phyloP scores from a whole-genome alignment of 2,113 vertebrate species.

The Triplophysa rosa region DNA sequence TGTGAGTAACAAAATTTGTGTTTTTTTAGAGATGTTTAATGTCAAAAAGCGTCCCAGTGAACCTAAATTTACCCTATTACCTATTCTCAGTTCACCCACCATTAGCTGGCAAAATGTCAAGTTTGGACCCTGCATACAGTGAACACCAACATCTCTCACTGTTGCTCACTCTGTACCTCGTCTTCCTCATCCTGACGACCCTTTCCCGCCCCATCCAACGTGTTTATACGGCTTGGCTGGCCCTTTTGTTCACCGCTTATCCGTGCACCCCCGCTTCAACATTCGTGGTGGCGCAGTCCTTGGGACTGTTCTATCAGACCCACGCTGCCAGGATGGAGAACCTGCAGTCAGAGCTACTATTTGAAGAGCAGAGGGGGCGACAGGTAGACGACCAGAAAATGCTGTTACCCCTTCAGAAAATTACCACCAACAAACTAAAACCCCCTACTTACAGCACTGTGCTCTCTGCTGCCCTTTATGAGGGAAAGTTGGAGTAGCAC shows the following conservation, averaged over 20 bases:
- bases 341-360: slow-evolving; percentile 70
- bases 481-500: slow-evolving; percentile 33
- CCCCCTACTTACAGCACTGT: slow-evolving; percentile 45
- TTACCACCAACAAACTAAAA: slow-evolving; percentile 39
- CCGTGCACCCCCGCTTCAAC: slow-evolving; percentile 41
- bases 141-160: slow-evolving; percentile 7
- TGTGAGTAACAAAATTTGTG: no score
- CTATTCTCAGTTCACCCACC: no score
- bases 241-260: slow-evolving; percentile 44
- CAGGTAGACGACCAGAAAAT: slow-evolving; percentile 73
- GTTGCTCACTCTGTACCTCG: slow-evolving; percentile 45
- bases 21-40: no score
- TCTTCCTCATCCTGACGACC: slow-evolving; percentile 34
- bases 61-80: no score
- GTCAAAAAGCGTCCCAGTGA: no score
- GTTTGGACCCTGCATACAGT: no score
- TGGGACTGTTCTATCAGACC: slow-evolving; percentile 77
- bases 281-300: slow-evolving; percentile 67
- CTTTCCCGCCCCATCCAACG: not conserved
- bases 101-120: no score
- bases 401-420: slow-evolving; percentile 50
- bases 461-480: slow-evolving; percentile 44
- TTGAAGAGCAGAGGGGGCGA: slow-evolving; percentile 70
- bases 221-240: slow-evolving; percentile 58
- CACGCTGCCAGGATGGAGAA: slow-evolving; percentile 76